Base-by-base conservation (phyloP, 2,888 invertebrate genomes). In the Drosophila pegasa region DNA sequence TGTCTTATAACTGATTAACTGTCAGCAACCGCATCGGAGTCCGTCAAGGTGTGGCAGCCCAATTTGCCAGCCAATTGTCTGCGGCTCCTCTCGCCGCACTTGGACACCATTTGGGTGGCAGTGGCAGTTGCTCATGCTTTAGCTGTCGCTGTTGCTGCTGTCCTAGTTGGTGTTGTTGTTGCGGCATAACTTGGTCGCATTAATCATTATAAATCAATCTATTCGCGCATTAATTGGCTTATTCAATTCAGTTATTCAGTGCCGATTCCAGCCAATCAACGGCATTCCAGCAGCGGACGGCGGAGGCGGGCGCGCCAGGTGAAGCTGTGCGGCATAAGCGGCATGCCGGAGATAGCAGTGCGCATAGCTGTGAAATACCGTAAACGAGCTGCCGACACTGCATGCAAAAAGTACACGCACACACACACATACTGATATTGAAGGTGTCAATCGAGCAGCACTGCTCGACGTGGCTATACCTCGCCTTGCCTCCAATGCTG, bases 161-260 rank as follows among this genome's bases (percentile, higher is more conserved):
- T 7, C 8, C 2, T 0, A 18, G 62, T 43, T 64, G 61, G 59
- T 62, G 60, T 61, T 76, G 70, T 68, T 48, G 62, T 3, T 48
- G 80, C 35, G 51, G 64, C 88, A 82, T 67, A 83, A 62, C 71
- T 84, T 71, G 75, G 70, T 27, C 71, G 61, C 85, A 83, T 88
- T 87, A 84, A 83, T 83, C 83, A 83, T 81, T 84, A 83, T 83
- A 89, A 83, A 83, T 83, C 83, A 89, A 81, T 70, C 81, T 57
- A 71, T 84, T 80, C 81, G 80, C 71, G 71, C 76, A 70, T 55
- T 61, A 54, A 62, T 43, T 47, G 40, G 55, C 29, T 54, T 54
- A 56, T 55, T 62, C 57, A 55, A 38, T 27, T 51, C 60, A 41
- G 40, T 41, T 33, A 74, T 57, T 75, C 63, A 35, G 43, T 55